Evolutionary conservation across 2,113 vertebrate genomes (phyloP), one percentile per base, ranked within the genome.

Genomic region (Oreochromis tanganicae): DNA sequence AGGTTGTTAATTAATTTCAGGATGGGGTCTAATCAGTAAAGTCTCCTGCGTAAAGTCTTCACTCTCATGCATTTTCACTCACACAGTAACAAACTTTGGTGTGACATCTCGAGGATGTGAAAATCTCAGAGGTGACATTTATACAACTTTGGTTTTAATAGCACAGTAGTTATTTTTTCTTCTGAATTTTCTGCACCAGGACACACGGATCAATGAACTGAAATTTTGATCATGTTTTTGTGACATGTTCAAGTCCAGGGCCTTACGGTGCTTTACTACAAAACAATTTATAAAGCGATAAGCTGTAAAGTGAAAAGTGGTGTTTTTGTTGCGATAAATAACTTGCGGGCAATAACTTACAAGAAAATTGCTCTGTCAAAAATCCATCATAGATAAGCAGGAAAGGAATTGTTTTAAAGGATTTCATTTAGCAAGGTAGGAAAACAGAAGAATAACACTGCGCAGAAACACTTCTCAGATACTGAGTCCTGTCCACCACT

Each of bases 1-100:
- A 80, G 66, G 68, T 43, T 89, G 89, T 63, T 93, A 92, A 94
- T 94, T 93, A 92, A 89, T 93, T 91, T 80, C 92, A 86, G 90
- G 73, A 90, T 82, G 81, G 71, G 88, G 88, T 91, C 34, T 85
- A 81, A 89, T 94, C 73, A 89, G 41, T 56, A 66, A 14, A 41
- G 59, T 88, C 87, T 68, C 85, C 43, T 17, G 81, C 68, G 83
- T 83, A 81, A 46, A 61, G 79, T 79, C 43, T 85, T 50, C 32
- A 5, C 84, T 82, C 66, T 24, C 46, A 19, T 84, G 61, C 24
- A 80, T 36, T 87, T 71, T 86, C 24, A 34, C 29, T 56, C 12
- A 2, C 24, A 29, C 78, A 78, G 81, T 79, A 78, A 32, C 27
- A 83, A 88, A 88, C 48, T 82, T 88, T 36, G 12, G 80, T 59